These are phyloP conservation scores for Bombus huntii DNA, from an alignment of 1,140 invertebrate genomes.

Conservation along the genomic window DNA sequence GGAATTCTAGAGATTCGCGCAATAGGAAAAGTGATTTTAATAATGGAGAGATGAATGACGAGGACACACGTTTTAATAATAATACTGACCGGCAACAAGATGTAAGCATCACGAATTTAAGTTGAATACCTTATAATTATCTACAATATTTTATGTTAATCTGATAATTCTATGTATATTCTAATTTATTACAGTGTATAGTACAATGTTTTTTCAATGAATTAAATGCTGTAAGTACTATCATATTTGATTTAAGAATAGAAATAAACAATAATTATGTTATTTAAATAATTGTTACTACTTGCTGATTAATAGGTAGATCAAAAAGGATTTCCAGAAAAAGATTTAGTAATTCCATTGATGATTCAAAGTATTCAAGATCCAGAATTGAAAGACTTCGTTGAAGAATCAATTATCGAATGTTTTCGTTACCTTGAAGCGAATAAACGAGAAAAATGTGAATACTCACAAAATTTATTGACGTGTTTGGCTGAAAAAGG, in stretches of 20 bases:
- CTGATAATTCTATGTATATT: slow-evolving; percentile 8
- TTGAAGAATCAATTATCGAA: slow-evolving; percentile 77
- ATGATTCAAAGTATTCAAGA: slow-evolving; percentile 76
- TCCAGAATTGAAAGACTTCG: slow-evolving; percentile 76
- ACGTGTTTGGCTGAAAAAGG: slow-evolving; percentile 77
- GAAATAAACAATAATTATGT: neutral
- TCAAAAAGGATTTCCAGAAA: slow-evolving; percentile 77
- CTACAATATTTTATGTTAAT: neutral
- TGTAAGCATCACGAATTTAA: slow-evolving; percentile 33
- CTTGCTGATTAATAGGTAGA: slow-evolving; percentile 70
- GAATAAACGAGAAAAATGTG: slow-evolving; percentile 76
- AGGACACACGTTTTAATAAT: neutral
- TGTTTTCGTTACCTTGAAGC: slow-evolving; percentile 76
- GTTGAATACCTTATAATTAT: neutral
- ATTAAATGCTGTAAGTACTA: slow-evolving; percentile 75
- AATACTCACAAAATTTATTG: slow-evolving; percentile 77
- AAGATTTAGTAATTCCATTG: slow-evolving; percentile 68
- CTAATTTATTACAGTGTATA: slow-evolving; percentile 74
- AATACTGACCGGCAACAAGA: slow-evolving; percentile 24
- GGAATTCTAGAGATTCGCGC: slow-evolving; percentile 7
- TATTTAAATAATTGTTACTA: neutral
- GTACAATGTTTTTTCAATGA: slow-evolving; percentile 80
- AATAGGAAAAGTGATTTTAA: neutral
- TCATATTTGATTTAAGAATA: neutral
- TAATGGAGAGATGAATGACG: slow-evolving; percentile 3